These are phyloP conservation scores for Gastrophysa polygoni DNA, from an alignment of 2,888 invertebrate genomes.

Conservation along the genomic window DNA sequence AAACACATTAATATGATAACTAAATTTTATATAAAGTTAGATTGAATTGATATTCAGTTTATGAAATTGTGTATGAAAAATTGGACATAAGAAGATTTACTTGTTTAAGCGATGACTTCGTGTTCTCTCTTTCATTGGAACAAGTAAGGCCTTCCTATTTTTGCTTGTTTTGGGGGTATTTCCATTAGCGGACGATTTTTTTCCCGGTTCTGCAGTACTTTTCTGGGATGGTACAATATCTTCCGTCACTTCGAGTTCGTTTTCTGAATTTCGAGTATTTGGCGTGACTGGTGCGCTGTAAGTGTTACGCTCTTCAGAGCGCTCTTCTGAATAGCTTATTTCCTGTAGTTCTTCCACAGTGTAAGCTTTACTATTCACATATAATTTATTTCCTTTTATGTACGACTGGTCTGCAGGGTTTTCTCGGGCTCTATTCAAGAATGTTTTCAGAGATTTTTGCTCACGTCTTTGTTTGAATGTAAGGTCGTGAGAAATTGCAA, in stretches of 20 bases:
- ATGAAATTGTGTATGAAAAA: not conserved
- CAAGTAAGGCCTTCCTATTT: not conserved
- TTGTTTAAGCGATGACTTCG: no score
- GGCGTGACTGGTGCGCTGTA: not conserved
- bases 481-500: not conserved
- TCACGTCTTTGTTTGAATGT: constrained; percentile 1
- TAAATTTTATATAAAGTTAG: not conserved
- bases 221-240: not conserved
- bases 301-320: not conserved
- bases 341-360: not conserved
- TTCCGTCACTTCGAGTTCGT: constrained; percentile 1
- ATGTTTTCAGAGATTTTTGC: not conserved
- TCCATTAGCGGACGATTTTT: not conserved
- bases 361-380: no score
- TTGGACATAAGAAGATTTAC: no score
- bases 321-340: constrained; percentile 1
- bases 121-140: no score
- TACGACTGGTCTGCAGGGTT: no score
- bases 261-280: not conserved
- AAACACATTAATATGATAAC: not conserved
- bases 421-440: constrained; percentile 3
- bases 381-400: no score
- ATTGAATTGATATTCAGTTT: constrained; percentile 3
- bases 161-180: not conserved
- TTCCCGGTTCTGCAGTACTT: no score